Evolutionary conservation across 2,797 vertebrate genomes (phyloP), one percentile per base, ranked within the genome.

Genomic region (Falco concolor): DNA sequence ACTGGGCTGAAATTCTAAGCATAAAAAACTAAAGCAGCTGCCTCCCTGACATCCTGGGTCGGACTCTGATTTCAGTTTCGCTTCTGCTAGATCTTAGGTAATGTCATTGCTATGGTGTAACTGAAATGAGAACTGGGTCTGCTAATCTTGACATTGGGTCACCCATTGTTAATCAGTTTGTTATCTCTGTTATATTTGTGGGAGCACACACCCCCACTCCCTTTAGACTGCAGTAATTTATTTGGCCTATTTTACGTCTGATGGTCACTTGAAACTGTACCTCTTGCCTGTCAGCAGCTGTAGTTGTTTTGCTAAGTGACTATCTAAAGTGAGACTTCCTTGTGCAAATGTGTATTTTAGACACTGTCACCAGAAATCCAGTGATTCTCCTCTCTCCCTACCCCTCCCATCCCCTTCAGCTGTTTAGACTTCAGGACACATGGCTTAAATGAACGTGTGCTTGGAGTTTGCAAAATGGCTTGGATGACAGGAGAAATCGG

Each of bases 401-500:
- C 83, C 90, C 91, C 84, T 91, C 78, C 75, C 6, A 1, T 74
- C 49, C 42, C 50, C 91, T 78, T 96, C 95, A 97, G 95, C 95
- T 95, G 96, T 95, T 95, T 95, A 61, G 77, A 34, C 95, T 89
- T 93, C 78, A 67, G 93, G 91, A 92, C 96, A 96, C 78, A 83
- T 95, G 96, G 91, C 90, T 89, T 77, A 87, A 60, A 89, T 19
- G 86, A 94, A 64, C 9, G 94, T 96, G 68, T 94, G 94, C 85
- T 47, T 57, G 53, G 90, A 81, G 90, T 92, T 81, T 81, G 93
- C 92, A 93, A 80, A 87, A 81, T 45, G 93, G 92, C 88, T 95
- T 97, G 78, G 91, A 89, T 97, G 93, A 93, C 94, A 81, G 88
- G 88, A 93, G 94, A 95, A 97, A 97, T 89, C 2, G 81, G 94